Percentiles rank a stretch among this genome's conserved stretches.
Evolutionary conservation across 2,113 vertebrate genomes (phyloP).

Genomic region (Tonatia bakeri): DNA sequence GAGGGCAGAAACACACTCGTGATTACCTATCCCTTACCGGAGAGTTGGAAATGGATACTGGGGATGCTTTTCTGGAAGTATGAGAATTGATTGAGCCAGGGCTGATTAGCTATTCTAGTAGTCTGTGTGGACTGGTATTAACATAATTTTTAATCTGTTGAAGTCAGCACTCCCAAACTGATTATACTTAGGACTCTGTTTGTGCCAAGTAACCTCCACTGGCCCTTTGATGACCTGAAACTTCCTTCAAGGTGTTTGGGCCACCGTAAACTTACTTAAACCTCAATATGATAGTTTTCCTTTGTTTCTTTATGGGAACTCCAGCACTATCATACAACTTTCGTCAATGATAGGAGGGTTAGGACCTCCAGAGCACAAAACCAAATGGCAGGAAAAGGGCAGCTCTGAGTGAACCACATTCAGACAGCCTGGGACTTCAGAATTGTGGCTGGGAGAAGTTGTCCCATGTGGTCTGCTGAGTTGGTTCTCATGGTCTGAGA

Average conservation of each 20-base stretch:
- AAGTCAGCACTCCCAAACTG: not conserved
- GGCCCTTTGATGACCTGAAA: not conserved
- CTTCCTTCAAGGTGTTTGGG: not conserved
- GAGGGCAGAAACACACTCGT: not conserved
- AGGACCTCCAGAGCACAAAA: not conserved
- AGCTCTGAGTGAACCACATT: not conserved
- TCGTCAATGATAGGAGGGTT: not conserved
- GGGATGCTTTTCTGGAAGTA: not conserved
- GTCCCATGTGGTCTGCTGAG: fast-evolving
- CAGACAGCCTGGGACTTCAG: not conserved
- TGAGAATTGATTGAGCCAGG: not conserved
- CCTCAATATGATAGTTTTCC: not conserved
- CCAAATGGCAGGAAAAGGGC: not conserved
- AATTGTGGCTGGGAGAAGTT: not conserved
- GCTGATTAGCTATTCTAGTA: not conserved
- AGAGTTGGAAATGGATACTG: not conserved
- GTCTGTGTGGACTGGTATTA: not conserved
- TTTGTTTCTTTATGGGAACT: not conserved
- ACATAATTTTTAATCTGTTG: not conserved
- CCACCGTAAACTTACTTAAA: not conserved
- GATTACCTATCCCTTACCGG: not conserved
- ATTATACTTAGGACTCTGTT: not conserved
- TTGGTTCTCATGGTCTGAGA: not conserved
- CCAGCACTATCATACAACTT: not conserved
- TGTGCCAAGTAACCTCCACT: not conserved